These are phyloP conservation scores for Agelastica alni DNA, from an alignment of 2,888 invertebrate genomes.

Conservation along the genomic window DNA sequence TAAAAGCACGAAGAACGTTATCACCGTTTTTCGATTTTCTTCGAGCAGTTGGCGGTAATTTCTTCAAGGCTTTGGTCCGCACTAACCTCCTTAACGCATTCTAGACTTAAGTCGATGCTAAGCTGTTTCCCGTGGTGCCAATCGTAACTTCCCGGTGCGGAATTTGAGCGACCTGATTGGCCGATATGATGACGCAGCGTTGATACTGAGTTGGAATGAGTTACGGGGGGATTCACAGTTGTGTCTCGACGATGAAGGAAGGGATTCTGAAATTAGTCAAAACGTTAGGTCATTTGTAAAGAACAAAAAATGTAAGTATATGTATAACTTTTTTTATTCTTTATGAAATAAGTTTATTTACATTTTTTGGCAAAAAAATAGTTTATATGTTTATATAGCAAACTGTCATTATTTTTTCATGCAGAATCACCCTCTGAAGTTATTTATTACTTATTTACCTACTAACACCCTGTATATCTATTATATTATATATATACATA, in stretches of 20 bases:
- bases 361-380: no score
- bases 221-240: conserved; percentile 43
- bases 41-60: conserved; percentile 1
- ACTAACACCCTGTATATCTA: no score
- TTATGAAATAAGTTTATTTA: no score
- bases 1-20: conserved; percentile 10
- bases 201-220: conserved; percentile 36
- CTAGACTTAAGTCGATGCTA: conserved; percentile 46
- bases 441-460: no score
- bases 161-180: conserved; percentile 70
- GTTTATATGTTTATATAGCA: no score
- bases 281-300: neutral
- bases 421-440: no score
- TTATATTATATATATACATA: no score
- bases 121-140: conserved; percentile 48
- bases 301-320: conserved; percentile 21
- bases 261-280: conserved; percentile 60
- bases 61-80: conserved; percentile 29
- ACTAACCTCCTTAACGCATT: conserved; percentile 49
- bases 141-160: conserved; percentile 72
- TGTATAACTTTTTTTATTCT: no score
- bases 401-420: no score
- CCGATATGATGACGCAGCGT: conserved; percentile 52
- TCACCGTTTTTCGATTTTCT: conserved; percentile 26
- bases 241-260: conserved; percentile 56